Base-by-base conservation (phyloP, 2,113 vertebrate species). In the Pelvicachromis taeniatus region DNA sequence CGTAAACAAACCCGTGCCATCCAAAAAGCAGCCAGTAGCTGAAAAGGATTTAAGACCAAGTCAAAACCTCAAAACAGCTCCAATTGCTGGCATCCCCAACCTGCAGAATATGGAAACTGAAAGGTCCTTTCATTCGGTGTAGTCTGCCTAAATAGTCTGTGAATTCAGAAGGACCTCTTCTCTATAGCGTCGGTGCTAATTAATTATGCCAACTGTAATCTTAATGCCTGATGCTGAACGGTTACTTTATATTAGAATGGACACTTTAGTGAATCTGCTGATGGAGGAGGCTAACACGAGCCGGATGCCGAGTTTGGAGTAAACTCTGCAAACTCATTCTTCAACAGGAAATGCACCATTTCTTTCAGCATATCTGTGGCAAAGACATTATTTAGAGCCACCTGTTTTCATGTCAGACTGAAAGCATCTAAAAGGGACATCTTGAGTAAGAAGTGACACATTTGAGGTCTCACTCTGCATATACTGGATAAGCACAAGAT, bases 371-470 rank as follows among this genome's bases (percentile, higher is more conserved):
- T 35, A 53, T 84, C 19, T 80, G 21, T 17, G 26, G 55, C 56
- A 59, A 21, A 31, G 35, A 65, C 79, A 29, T 19, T 65, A 65
- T 77, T 45, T 75, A 87, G 70, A 58, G 78, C 54, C 82, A 75
- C 68, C 88, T 31, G 79, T 61, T 68, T 52, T 50, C 52, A 83
- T 89, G 63, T 90, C 86, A 87, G 45, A 54, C n/a, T 77, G 61
- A 91, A 78, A 87, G 82, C 68, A 86, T 88, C 87, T 78, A 85
- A 88, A 88, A 84, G 73, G 75, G 88, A 88, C 88, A 87, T 91
- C 79, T 77, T 81, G 78, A 13, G 91, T 94, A 95, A 95, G 95
- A 92, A 91, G 82, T 94, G 91, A 94, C 92, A 92, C 87, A 85
- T 83, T 89, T 56, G 91, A 87, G 88, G 88, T 92, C 88, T 94